phyloP scores from a whole-genome alignment of 2,888 invertebrate species.

The Erynnis tages region DNA sequence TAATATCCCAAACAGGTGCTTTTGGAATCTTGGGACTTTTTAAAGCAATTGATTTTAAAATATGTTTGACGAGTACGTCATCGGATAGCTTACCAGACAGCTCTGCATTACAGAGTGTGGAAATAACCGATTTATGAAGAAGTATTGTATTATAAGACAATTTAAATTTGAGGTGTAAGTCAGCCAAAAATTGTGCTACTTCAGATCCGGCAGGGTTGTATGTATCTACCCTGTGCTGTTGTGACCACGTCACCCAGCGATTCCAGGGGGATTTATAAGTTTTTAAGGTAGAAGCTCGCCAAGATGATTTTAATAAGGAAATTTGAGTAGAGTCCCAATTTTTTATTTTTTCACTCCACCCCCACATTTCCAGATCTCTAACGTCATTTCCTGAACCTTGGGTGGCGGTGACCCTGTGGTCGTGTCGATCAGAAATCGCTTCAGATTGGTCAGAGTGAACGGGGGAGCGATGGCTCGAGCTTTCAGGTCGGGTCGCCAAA shows the following conservation, averaged over 20 bases:
- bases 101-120: conserved; percentile 30
- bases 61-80: conserved; percentile 26
- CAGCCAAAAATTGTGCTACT: conserved; percentile 22
- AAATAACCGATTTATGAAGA: conserved; percentile 32
- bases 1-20: conserved; percentile 12
- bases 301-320: conserved; percentile 1
- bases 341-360: conserved; percentile 13
- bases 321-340: neutral
- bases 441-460: conserved; percentile 3
- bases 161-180: conserved; percentile 25
- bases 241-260: conserved; percentile 21
- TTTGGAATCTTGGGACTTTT: conserved; percentile 5
- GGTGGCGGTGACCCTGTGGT: conserved; percentile 22
- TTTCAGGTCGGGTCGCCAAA: conserved; percentile 33
- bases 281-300: conserved; percentile 22
- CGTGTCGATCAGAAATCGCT: conserved; percentile 8
- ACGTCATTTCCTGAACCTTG: neutral
- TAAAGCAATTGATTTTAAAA: conserved; percentile 29
- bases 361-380: conserved; percentile 26
- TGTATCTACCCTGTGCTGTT: neutral
- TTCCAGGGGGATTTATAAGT: conserved; percentile 23
- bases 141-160: conserved; percentile 32
- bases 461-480: conserved; percentile 28
- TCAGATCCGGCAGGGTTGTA: conserved; percentile 5
- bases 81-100: conserved; percentile 17